Evolutionary conservation across 2,797 vertebrate genomes (phyloP).

Genomic region (Melanotaenia nigrans): DNA sequence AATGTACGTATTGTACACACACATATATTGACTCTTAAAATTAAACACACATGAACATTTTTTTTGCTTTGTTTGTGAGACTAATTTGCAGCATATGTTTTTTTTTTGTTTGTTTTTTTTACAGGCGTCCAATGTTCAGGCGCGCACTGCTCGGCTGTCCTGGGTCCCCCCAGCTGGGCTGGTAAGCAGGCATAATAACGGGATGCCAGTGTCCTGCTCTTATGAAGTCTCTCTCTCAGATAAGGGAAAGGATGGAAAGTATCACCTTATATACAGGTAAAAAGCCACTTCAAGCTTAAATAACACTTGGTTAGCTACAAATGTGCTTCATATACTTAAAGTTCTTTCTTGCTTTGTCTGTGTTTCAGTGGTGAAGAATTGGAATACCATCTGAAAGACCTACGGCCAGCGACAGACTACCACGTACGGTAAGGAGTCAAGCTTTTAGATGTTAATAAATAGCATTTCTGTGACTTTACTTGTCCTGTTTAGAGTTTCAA

Average conservation of each 20-base stretch:
- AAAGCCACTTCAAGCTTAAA: accelerated
- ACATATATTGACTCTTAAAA: no score
- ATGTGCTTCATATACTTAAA: neutral
- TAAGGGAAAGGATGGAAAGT: constrained; percentile 95
- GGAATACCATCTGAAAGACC: constrained; percentile 94
- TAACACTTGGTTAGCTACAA: neutral
- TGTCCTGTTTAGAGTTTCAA: neutral
- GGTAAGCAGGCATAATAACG: constrained; percentile 87
- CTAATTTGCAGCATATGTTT: neutral
- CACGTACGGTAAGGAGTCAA: constrained; percentile 89
- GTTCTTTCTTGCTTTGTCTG: neutral
- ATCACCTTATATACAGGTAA: constrained; percentile 95
- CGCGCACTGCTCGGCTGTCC: constrained; percentile 87
- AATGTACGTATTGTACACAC: neutral
- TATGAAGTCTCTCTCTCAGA: constrained; percentile 96
- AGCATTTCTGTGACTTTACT: neutral
- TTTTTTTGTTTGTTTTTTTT: neutral
- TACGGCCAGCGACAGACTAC: constrained; percentile 96
- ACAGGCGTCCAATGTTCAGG: constrained; percentile 93
- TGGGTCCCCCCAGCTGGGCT: constrained; percentile 92
- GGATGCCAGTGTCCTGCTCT: constrained; percentile 89
- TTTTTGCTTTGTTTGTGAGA: neutral
- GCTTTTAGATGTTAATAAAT: neutral
- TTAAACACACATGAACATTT: neutral
- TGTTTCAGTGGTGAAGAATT: constrained; percentile 92